phyloP scores from a whole-genome alignment of 2,113 vertebrate species.

The Panthera tigris region DNA sequence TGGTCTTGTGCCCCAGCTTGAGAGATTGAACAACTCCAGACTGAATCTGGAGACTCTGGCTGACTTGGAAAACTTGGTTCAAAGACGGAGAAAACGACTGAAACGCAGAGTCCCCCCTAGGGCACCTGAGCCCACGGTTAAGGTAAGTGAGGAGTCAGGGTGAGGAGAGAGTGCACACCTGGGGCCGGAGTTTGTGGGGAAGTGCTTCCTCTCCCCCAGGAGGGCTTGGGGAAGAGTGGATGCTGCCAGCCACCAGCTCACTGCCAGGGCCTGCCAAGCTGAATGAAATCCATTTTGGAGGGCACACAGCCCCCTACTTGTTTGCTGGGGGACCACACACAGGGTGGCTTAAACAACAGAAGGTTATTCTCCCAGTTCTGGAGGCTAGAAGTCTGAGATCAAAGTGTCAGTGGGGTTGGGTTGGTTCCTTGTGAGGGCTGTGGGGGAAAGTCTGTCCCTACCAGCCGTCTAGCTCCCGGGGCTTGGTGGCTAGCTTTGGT shows the following conservation, averaged over 20 bases:
- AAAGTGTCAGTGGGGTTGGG: not conserved
- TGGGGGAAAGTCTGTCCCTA: too few relatives aligned
- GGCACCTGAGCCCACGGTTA: constrained; percentile 7
- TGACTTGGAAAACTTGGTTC: constrained; percentile 75
- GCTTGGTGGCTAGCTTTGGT: not conserved
- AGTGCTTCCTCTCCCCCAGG: not conserved
- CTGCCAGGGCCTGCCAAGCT: fast-evolving
- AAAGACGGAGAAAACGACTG: constrained; percentile 64
- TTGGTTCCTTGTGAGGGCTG: not conserved
- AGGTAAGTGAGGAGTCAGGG: constrained; percentile 19
- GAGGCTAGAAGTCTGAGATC: not conserved
- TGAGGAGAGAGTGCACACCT: fast-evolving
- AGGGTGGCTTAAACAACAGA: not conserved
- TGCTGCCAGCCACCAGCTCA: not conserved
- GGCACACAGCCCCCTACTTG: not conserved
- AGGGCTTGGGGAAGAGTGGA: not conserved
- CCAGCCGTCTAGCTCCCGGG: not conserved
- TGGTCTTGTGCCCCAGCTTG: constrained; percentile 59
- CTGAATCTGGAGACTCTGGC: constrained; percentile 69
- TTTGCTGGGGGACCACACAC: not conserved
- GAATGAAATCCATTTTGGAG: not conserved
- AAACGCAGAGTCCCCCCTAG: constrained; percentile 67
- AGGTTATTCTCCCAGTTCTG: not conserved
- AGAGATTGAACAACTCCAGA: constrained; percentile 72
- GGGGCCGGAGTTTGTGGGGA: not conserved